Evolutionary conservation across 2,113 vertebrate genomes (phyloP).

Genomic region (Rhodinocichla rosea): DNA sequence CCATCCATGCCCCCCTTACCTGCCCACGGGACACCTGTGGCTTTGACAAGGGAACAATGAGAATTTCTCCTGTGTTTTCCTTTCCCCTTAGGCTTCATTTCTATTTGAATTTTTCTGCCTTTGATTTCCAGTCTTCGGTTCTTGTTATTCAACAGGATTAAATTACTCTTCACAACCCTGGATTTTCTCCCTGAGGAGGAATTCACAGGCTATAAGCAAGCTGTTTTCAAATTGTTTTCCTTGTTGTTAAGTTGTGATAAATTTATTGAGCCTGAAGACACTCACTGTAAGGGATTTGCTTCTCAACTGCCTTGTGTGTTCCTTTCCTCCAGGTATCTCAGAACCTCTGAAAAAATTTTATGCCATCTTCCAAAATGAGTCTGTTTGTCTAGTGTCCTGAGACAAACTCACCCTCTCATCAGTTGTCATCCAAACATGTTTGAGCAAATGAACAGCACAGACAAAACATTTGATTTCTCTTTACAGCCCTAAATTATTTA

Average conservation of each 20-base stretch:
- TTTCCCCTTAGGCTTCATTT: neutral
- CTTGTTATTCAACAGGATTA: neutral
- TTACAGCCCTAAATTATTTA: neutral
- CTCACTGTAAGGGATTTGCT: neutral
- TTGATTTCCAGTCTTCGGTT: neutral
- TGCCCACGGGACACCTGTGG: neutral
- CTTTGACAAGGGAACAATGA: neutral
- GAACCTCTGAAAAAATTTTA: neutral
- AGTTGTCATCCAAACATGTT: neutral
- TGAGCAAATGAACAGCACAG: neutral
- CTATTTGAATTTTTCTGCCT: neutral
- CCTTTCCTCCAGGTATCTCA: neutral
- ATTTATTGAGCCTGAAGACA: neutral
- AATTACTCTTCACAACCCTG: neutral
- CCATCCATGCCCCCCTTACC: neutral
- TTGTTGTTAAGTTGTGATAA: neutral
- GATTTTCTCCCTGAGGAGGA: neutral
- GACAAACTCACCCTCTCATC: neutral
- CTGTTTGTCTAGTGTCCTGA: neutral
- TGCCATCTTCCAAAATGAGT: neutral
- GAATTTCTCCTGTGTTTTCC: neutral
- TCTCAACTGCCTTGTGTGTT: neutral
- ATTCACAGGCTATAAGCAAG: neutral
- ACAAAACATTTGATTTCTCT: neutral
- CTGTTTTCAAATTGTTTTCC: neutral